Conservation (phyloP, 2,888 invertebrate genomes). For the Odontomyia ornata region DNA sequence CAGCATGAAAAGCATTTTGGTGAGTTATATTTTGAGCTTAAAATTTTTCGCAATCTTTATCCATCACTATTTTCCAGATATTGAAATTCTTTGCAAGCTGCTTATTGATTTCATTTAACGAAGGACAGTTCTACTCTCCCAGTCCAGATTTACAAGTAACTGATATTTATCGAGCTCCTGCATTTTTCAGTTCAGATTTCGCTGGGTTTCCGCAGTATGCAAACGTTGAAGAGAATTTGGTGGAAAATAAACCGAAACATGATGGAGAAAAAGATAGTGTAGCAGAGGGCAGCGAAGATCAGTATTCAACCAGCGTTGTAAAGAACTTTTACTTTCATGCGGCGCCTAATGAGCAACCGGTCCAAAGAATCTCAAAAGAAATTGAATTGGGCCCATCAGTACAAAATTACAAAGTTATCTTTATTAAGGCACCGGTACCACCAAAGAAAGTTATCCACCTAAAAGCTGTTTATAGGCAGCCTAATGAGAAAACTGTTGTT, state of each 20-base stretch:
- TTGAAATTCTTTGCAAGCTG: not conserved
- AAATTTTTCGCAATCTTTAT: not conserved
- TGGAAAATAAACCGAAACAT: not conserved
- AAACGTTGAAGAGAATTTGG: no score
- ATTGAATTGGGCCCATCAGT: not conserved
- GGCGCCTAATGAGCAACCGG: constrained; percentile 3
- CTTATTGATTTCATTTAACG: not conserved
- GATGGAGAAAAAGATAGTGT: not conserved
- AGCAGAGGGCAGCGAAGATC: not conserved
- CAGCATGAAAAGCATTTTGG: constrained; percentile 21
- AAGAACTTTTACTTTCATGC: constrained; percentile 30
- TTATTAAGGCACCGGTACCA: not conserved
- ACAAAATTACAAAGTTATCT: constrained; percentile 15
- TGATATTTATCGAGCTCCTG: not conserved
- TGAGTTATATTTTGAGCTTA: not conserved
- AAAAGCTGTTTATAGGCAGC: not conserved
- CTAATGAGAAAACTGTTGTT: constrained; percentile 4
- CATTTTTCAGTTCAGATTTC: constrained; percentile 18
- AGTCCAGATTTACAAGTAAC: not conserved
- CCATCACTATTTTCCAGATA: not conserved
- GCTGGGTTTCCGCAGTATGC: not conserved
- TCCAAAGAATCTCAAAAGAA: constrained; percentile 1
- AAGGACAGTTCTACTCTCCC: not conserved
- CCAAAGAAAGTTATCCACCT: not conserved
- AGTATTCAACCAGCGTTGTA: not conserved